Evolutionary conservation across 2,888 invertebrate genomes (phyloP).

Genomic region (Allophyes oxyacanthae): DNA sequence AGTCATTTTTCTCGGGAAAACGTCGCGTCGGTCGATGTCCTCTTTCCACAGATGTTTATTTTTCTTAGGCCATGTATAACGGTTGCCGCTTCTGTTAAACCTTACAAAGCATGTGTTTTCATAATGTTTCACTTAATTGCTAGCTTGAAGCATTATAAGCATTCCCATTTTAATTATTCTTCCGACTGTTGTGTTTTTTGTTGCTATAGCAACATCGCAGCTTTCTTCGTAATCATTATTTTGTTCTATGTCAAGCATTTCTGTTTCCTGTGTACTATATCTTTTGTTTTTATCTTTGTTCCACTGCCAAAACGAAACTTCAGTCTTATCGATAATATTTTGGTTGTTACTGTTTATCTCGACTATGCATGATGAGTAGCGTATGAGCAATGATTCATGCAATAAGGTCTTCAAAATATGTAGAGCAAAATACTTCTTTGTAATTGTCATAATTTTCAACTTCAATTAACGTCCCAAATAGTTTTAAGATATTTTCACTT

Average conservation of each 20-base stretch:
- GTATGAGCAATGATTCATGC: conserved; percentile 2
- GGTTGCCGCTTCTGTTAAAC: conserved; percentile 10
- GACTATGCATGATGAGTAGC: conserved; percentile 3
- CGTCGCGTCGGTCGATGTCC: conserved; percentile 10
- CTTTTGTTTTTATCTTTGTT: too few species aligned
- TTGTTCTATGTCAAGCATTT: too few species aligned
- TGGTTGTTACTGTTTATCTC: too few species aligned
- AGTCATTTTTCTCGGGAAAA: conserved; percentile 18
- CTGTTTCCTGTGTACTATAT: too few species aligned
- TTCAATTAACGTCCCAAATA: conserved; percentile 26
- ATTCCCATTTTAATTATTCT: not conserved
- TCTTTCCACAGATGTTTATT: conserved; percentile 7
- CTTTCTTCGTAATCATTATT: not conserved
- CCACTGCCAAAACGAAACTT: too few species aligned
- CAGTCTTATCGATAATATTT: too few species aligned
- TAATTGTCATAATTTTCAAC: conserved; percentile 24
- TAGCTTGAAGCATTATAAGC: too few species aligned
- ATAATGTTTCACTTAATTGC: too few species aligned
- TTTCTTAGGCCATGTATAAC: conserved; percentile 1
- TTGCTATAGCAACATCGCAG: not conserved
- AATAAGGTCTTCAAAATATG: conserved; percentile 18
- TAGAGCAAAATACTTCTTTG: conserved; percentile 23
- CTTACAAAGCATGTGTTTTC: not conserved
- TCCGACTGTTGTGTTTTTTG: not conserved
- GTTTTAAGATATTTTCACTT: conserved; percentile 28